Evolutionary conservation across 2,113 vertebrate species (phyloP), one percentile per base, ranked within the genome.

Genomic region (Seriola dumerili): DNA sequence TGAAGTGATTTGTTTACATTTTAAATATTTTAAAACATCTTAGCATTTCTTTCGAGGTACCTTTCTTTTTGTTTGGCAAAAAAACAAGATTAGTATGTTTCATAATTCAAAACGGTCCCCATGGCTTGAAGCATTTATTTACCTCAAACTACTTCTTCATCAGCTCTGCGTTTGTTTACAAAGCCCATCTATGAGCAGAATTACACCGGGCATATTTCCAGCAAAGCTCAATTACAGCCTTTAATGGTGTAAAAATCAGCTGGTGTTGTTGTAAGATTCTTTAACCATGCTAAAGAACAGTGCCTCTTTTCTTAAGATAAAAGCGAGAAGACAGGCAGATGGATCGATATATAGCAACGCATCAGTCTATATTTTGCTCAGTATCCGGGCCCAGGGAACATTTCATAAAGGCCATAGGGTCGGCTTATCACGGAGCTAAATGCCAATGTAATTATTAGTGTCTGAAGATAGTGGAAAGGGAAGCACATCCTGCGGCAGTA

Each of bases 371-470:
- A 91, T 92, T 92, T 88, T 88, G 79, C 90, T 89, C 86, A 79
- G 90, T 84, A 88, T 88, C 88, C 34, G 38, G 80, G 78, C 85
- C 84, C 73, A 55, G 89, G 90, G 86, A 94, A 91, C 89, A 93
- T 94, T 95, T 94, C 92, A 93, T 89, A 91, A 94, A 94, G 93
- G 93, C 94, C 91, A 93, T 84, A 89, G 93, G 90, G 92, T 88
- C 55, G 78, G 84, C 85, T 92, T 92, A 94, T 93, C 88, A 89
- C 50, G 34, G 73, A 88, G 92, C 90, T 95, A 95, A 95, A 94
- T 94, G 94, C 91, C 94, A 95, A 94, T 91, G 92, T 95, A 95
- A 94, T 95, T 95, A 95, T 94, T 93, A 93, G 91, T 89, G 93
- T 94, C 93, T 94, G 88, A 86, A 92, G 92, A 95, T 90, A 89